phyloP scores from a whole-genome alignment of 2,113 vertebrate genomes.

The Oncorhynchus nerka region DNA sequence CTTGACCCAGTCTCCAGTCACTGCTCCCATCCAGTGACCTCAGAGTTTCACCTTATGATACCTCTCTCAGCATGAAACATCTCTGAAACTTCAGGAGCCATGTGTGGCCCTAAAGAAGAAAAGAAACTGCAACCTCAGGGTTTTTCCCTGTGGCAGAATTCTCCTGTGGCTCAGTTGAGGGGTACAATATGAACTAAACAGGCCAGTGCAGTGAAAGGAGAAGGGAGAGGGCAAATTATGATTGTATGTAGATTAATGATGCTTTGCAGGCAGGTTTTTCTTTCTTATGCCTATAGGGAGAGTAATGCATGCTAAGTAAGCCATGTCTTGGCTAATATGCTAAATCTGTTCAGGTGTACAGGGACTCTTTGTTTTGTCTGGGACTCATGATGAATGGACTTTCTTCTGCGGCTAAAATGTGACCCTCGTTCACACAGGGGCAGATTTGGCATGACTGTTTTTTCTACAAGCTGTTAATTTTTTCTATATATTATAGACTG shows the following conservation, averaged over 20 bases:
- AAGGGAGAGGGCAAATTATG: background rate
- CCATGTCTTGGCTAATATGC: constrained; percentile 6
- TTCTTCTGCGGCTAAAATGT: background rate
- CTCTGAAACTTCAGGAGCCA: constrained; percentile 3
- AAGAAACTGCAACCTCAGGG: background rate
- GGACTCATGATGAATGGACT: background rate
- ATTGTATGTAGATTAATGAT: constrained; percentile 20
- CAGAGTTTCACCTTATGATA: constrained; percentile 10
- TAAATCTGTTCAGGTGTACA: no score
- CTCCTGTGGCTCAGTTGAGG: background rate
- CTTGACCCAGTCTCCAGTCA: no score
- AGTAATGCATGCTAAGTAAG: constrained; percentile 13
- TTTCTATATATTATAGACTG: no score
- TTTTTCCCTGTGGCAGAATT: constrained; percentile 6
- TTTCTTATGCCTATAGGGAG: constrained; percentile 10
- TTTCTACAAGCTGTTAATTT: no score
- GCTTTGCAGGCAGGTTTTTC: constrained; percentile 15
- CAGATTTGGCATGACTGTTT: background rate
- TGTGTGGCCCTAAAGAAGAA: constrained; percentile 11
- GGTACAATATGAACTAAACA: background rate
- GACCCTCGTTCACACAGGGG: background rate
- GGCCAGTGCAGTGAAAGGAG: background rate
- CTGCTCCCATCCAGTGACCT: constrained; percentile 2
- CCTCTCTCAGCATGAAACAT: constrained; percentile 21
- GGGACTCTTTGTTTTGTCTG: background rate